Evolutionary conservation across 64 coral and sea anemone genomes (phyloP).

Genomic region (Stylophora pistillata): DNA sequence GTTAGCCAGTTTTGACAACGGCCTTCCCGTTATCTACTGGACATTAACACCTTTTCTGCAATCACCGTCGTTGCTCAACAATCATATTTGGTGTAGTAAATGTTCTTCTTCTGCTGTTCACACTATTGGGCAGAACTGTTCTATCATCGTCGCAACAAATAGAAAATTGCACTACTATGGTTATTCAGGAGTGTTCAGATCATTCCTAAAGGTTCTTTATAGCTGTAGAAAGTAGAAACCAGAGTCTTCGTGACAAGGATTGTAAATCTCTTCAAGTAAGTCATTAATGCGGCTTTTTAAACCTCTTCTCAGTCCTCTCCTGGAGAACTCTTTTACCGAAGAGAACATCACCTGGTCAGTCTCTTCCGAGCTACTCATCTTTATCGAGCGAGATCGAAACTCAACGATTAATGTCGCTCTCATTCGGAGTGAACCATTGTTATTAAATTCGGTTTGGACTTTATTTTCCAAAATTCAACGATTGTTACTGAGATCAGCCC

Average conservation of each 20-base stretch:
- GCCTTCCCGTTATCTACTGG: background rate
- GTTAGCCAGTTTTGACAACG: background rate
- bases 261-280: background rate
- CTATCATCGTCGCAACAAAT: background rate
- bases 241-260: background rate
- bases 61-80: background rate
- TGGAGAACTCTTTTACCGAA: background rate
- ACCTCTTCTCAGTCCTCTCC: background rate
- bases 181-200: background rate
- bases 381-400: no score
- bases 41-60: background rate
- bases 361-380: no score
- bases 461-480: no score
- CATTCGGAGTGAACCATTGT: no score
- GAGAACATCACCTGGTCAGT: no score
- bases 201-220: background rate
- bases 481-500: no score
- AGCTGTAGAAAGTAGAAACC: slow-evolving; percentile 4
- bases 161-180: background rate
- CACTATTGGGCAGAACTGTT: background rate
- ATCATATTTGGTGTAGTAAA: background rate
- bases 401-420: no score
- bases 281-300: background rate
- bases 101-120: background rate
- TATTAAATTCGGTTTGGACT: no score